These are phyloP conservation scores for Sminthurinus aureus DNA, from an alignment of 2,888 invertebrate genomes.

Conservation along the genomic window DNA sequence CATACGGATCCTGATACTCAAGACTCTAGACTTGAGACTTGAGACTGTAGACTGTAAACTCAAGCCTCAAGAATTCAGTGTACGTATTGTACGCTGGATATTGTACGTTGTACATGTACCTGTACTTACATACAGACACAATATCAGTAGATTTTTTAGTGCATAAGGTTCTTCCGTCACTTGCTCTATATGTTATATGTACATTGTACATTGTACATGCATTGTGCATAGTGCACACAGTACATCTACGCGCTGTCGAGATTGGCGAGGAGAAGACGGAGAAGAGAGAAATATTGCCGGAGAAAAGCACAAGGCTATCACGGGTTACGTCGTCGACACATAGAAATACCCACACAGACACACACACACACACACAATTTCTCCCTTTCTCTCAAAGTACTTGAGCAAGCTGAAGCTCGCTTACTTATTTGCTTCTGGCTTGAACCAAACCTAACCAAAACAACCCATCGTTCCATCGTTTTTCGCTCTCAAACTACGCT, in stretches of 20 bases:
- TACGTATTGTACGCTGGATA: too few species aligned
- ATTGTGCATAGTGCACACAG: too few species aligned
- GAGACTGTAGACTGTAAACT: too few species aligned
- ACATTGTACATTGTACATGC: background rate
- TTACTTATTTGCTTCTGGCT: too few species aligned
- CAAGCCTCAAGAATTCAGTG: too few species aligned
- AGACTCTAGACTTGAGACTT: too few species aligned
- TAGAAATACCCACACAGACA: background rate
- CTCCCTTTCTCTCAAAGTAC: background rate
- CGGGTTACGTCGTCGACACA: conserved; percentile 27
- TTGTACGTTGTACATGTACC: too few species aligned
- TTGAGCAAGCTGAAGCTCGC: too few species aligned
- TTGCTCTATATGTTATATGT: background rate
- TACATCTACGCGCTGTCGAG: background rate
- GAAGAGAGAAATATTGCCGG: conserved; percentile 2
- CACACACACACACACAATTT: background rate
- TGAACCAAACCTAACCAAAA: background rate
- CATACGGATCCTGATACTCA: background rate
- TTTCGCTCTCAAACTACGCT: background rate
- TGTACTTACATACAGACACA: background rate
- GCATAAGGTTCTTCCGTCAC: background rate
- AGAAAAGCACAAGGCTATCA: conserved; percentile 29
- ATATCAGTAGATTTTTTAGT: background rate
- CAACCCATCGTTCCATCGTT: background rate
- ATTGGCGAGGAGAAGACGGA: conserved; percentile 10